phyloP scores from a whole-genome alignment of 2,888 invertebrate genomes.

The Drepana falcataria region DNA sequence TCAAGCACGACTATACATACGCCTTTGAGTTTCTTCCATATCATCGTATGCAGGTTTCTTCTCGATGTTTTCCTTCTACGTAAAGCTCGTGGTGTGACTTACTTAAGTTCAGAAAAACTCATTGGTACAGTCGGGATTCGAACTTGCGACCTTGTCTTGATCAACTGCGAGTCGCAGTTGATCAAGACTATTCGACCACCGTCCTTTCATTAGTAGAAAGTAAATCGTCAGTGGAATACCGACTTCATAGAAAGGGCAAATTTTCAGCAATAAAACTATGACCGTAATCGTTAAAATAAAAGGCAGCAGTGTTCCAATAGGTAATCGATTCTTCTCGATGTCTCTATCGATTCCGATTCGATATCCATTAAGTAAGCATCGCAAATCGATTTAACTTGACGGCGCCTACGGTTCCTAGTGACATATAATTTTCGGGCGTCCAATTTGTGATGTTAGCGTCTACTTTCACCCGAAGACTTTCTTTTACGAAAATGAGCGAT shows the following conservation, averaged over 20 bases:
- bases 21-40: too few relatives aligned
- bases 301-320: background rate
- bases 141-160: too few relatives aligned
- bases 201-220: background rate
- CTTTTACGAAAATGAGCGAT: conserved; percentile 14
- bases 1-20: too few relatives aligned
- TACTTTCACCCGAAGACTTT: conserved; percentile 39
- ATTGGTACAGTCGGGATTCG: too few relatives aligned
- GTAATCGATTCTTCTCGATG: conserved; percentile 8
- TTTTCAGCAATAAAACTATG: background rate
- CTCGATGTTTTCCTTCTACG: too few relatives aligned
- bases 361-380: conserved; percentile 18
- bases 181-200: background rate
- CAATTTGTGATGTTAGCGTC: conserved; percentile 18
- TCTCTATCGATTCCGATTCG: conserved; percentile 18
- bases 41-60: too few relatives aligned
- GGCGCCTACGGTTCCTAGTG: conserved; percentile 11
- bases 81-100: too few relatives aligned
- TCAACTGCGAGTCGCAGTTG: too few relatives aligned
- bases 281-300: background rate
- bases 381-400: conserved; percentile 24
- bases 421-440: conserved; percentile 11
- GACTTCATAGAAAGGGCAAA: background rate
- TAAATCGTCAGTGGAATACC: background rate
- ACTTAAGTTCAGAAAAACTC: too few relatives aligned